phyloP scores from a whole-genome alignment of 2,797 vertebrate genomes.

The Alcedo atthis region DNA sequence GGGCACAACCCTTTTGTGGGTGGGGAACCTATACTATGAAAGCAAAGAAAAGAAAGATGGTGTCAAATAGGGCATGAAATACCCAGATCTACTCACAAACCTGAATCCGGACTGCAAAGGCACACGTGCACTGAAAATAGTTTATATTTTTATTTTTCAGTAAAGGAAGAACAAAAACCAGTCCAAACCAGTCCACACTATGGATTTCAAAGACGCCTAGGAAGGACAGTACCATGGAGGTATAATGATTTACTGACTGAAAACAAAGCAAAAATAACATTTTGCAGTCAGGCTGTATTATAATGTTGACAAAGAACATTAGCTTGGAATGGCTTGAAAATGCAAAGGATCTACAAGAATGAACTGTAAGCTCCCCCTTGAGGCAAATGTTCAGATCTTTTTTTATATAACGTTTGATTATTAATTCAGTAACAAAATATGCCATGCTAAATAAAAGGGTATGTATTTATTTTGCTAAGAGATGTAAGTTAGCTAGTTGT shows the following conservation, averaged over 20 bases:
- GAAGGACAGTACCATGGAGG: slow-evolving; percentile 88
- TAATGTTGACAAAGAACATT: slow-evolving; percentile 75
- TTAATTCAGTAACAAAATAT: slow-evolving; percentile 74
- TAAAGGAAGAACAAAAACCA: slow-evolving; percentile 89
- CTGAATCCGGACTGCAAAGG: not conserved
- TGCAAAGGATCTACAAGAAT: slow-evolving; percentile 77
- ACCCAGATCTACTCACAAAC: not conserved
- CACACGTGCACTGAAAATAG: slow-evolving; percentile 3
- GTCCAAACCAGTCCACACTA: slow-evolving; percentile 85
- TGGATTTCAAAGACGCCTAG: slow-evolving; percentile 92
- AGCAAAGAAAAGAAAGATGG: not conserved
- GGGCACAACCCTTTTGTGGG: not conserved
- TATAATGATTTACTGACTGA: slow-evolving; percentile 77
- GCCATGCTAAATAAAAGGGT: slow-evolving; percentile 76
- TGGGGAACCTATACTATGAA: not conserved
- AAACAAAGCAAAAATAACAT: slow-evolving; percentile 53
- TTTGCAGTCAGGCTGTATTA: slow-evolving; percentile 72
- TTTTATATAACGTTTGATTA: slow-evolving; percentile 79
- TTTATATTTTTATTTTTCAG: slow-evolving; percentile 76
- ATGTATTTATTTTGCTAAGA: slow-evolving; percentile 79
- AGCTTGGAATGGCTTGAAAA: slow-evolving; percentile 85
- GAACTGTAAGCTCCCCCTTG: slow-evolving; percentile 83
- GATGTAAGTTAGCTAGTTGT: slow-evolving; percentile 62
- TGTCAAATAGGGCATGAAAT: not conserved
- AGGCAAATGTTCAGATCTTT: slow-evolving; percentile 79